Evolutionary conservation across 92 coral and sea anemone species (phyloP), one percentile per base, ranked within the genome.

Genomic region (Porites divaricata): DNA sequence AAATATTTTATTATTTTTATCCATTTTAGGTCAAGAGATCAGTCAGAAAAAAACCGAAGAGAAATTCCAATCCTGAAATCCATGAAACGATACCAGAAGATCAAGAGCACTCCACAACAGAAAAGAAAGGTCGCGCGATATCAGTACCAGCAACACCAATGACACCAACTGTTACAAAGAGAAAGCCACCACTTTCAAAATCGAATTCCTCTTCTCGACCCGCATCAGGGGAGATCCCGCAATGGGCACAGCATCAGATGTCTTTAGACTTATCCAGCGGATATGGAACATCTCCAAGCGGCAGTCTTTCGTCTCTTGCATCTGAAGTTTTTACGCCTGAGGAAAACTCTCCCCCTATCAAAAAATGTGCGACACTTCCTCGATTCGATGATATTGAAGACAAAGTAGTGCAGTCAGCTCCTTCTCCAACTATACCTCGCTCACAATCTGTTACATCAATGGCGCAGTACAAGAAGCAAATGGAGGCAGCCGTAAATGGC

Each of bases 281-380:
- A 14, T 84, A 84, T 53, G 88, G 68, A 6, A 84, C 82, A 15
- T 84, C 88, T 25, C 88, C 88, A 52, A 56, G 13, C 9, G 82
- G 88, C 14, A 84, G 88, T 64, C 61, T 84, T 23, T 23, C 81
- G 12, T 84, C 88, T 25, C 81, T 84, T 52, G 64, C 45, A 1
- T 24, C 79, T 63, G 86, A 82, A 4, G 86, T 82, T 50, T 82
- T 82, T 49, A 15, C 2, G 62, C 19, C 77, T 12, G 86, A 82
- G 63, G 86, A 82, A 15, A 3, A 10, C 17, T 3, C 72, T 2
- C 1, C 62, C 1, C 57, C 66, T 0, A 41, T 82, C 62, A 82
- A 72, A 14, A 82, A 61, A 50, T 59, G 79, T 54, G 70, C 86
- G 9, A 82, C 86, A 52, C 72, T 82, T 14, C 86, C 86, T 13